Conservation (phyloP, 2,113 vertebrate genomes). For the Hystrix brachyura region DNA sequence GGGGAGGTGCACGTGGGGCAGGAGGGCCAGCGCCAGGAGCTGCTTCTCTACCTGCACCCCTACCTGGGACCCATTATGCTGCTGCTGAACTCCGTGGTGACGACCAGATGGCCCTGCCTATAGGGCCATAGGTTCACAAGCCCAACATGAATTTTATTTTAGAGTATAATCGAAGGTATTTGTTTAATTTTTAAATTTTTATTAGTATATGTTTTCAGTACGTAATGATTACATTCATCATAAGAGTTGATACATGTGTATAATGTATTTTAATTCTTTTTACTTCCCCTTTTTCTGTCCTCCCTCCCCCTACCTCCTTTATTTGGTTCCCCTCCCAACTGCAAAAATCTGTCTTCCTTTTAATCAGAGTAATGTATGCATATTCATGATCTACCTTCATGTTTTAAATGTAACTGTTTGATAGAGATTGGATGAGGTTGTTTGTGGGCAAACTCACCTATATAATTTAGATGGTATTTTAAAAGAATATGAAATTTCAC, state of each 20-base stretch:
- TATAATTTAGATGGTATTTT: neutral
- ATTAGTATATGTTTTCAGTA: neutral
- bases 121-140: neutral
- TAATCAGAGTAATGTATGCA: neutral
- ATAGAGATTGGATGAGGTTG: neutral
- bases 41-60: neutral
- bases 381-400: neutral
- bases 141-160: neutral
- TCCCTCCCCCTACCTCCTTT: neutral
- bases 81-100: neutral
- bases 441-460: neutral
- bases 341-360: neutral
- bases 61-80: neutral
- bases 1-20: no score
- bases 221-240: neutral
- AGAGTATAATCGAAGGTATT: neutral
- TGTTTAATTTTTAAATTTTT: neutral
- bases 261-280: neutral
- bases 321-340: neutral
- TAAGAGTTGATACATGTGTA: neutral
- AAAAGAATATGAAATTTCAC: neutral
- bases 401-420: neutral
- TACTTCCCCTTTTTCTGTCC: neutral
- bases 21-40: neutral
- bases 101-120: rapidly evolving